Base-by-base conservation (phyloP, 2,888 invertebrate species). In the Criorhina ranunculi region DNA sequence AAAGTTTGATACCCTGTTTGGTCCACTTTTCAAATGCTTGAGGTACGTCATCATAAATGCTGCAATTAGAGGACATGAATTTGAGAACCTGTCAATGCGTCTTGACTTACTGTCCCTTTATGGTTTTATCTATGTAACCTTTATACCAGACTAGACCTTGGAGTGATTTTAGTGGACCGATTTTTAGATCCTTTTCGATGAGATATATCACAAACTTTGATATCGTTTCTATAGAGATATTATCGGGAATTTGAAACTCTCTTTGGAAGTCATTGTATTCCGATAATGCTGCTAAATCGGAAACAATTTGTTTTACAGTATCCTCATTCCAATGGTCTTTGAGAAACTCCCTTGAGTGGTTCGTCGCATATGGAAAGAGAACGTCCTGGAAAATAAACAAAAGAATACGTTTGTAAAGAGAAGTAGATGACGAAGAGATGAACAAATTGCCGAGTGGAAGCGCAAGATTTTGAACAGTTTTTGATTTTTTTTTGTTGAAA, bases 141-240 rank as follows among this genome's bases (percentile, higher is more conserved):
- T 95, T 94, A 88, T 95, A 94, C 96, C 97, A 98, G 88, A 99
- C 95, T 85, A 96, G 94, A 0, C 98, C 98, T 91, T 98, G 98
- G n/a, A 99, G 93, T 60, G 94, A 94, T 91, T 98, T 98, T 82
- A 99, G 92, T 5, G 96, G 94, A 5, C 94, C 94, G 37, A 94
- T 94, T 91, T 98, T 97, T 79, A 96, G 94, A 91, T 98, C 96
- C 29, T 93, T 92, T 55, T 96, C 95, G 93, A 98, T 98, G 91
- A 96, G 95, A 94, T 96, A 95, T 87, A 95, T 93, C 11, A 98
- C 94, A 91, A 95, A 96, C 80, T 94, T 93, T 11, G 95, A 92
- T 31, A 96, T 92, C 53, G 94, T 94, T 83, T 94, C 94, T 76
- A 95, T 93, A 1, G 66, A 15, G 11, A 2, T 9, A 24, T 51